A percentile compares a stretch with the other conserved stretches of the same genome.
phyloP scores from a whole-genome alignment of 2,797 vertebrate genomes.

The Hydrocynus forskahlii region DNA sequence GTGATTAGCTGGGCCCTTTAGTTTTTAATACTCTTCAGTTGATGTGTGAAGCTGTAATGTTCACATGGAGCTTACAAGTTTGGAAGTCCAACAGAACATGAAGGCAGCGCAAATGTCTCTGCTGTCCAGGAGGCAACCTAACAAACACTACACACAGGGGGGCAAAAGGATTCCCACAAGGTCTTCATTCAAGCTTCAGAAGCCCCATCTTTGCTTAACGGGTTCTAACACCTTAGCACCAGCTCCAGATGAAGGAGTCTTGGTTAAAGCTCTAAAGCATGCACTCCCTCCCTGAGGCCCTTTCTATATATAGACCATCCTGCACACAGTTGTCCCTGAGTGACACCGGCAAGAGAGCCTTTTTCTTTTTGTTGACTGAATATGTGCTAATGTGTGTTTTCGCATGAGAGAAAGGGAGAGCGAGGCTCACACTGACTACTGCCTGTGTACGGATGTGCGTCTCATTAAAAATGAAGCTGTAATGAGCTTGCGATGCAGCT shows the following conservation, averaged over 20 bases:
- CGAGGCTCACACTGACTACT: not conserved
- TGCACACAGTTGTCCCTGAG: not conserved
- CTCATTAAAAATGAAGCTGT: conserved; percentile 42
- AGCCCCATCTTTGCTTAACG: not conserved
- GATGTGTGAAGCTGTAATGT: no score
- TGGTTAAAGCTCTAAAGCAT: conserved; percentile 1
- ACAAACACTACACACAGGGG: not conserved
- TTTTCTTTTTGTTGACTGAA: not conserved
- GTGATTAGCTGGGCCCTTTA: no score
- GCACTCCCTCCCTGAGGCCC: not conserved
- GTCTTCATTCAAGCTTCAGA: not conserved
- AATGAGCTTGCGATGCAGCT: conserved; percentile 36
- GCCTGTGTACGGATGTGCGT: not conserved
- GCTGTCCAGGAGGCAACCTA: not conserved
- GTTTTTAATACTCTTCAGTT: no score
- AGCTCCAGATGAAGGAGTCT: conserved; percentile 3
- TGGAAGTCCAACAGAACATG: no score
- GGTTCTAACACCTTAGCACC: not conserved
- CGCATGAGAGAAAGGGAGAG: not conserved
- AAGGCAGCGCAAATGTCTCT: not conserved
- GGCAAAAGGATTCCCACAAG: not conserved
- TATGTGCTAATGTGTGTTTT: not conserved
- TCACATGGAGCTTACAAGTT: no score
- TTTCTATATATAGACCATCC: not conserved
- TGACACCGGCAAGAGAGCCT: conserved; percentile 20